A percentile compares a stretch with the other conserved stretches of the same genome.
phyloP scores from a whole-genome alignment of 2,113 vertebrate genomes.

The Collichthys lucidus region DNA sequence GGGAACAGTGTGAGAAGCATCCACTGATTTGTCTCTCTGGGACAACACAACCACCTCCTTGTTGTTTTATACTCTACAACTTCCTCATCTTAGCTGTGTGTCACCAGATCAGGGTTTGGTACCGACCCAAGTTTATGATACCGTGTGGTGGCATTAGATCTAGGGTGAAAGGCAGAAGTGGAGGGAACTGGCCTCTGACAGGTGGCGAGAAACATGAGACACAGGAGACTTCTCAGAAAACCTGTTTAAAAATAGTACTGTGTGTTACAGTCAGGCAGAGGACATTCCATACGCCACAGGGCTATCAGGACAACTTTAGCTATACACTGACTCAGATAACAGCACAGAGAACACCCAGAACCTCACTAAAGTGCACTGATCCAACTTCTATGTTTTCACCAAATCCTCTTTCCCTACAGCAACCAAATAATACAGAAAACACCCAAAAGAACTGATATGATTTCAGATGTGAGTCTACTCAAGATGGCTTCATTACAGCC shows the following conservation, averaged over 20 bases:
- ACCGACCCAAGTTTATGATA: neutral
- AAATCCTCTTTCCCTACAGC: neutral
- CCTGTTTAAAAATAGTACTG: conserved; percentile 83
- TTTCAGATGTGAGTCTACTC: neutral
- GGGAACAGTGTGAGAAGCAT: neutral
- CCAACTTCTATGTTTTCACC: neutral
- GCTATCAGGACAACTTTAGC: conserved; percentile 22
- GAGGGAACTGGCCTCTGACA: conserved; percentile 25
- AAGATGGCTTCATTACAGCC: neutral
- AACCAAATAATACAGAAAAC: neutral
- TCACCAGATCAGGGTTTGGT: conserved; percentile 9
- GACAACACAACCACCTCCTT: neutral
- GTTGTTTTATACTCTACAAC: neutral
- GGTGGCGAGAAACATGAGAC: conserved; percentile 70
- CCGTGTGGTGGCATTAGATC: conserved; percentile 22
- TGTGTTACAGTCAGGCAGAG: conserved; percentile 49
- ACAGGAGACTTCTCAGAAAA: conserved; percentile 72
- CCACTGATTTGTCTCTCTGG: neutral
- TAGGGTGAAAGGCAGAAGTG: conserved; percentile 1
- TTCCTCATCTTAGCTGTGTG: neutral
- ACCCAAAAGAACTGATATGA: neutral
- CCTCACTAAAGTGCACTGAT: neutral
- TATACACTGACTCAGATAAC: conserved; percentile 9
- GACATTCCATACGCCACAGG: conserved; percentile 60
- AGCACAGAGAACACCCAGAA: conserved; percentile 8